phyloP scores from a whole-genome alignment of 1,140 invertebrate genomes.

The Drosophila kohkoa region DNA sequence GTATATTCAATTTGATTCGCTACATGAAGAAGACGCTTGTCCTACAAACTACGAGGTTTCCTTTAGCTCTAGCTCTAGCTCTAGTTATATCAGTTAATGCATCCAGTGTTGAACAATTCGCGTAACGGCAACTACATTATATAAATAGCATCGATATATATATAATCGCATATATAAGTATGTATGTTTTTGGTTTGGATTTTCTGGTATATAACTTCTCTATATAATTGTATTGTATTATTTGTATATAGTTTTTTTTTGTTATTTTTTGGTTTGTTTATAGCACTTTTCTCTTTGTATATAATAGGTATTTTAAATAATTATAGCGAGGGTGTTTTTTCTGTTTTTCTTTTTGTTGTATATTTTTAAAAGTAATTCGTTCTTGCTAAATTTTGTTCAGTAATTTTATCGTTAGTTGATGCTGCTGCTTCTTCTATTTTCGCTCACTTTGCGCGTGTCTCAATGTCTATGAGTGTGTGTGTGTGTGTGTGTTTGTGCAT shows the following conservation, averaged over 20 bases:
- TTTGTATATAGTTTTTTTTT: constrained; percentile 22
- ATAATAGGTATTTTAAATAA: constrained; percentile 22
- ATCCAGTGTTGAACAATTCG: constrained; percentile 63
- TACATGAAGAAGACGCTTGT: constrained; percentile 65
- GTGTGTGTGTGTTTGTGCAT: constrained; percentile 26
- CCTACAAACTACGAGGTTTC: constrained; percentile 81
- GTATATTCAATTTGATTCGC: constrained; percentile 68
- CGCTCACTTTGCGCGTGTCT: constrained; percentile 1
- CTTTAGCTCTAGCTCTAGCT: constrained; percentile 77
- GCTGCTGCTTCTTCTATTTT: constrained; percentile 6
- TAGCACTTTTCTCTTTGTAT: constrained; percentile 57
- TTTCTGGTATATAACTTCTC: constrained; percentile 42
- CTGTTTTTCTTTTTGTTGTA: constrained; percentile 42
- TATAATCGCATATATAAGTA: constrained; percentile 7
- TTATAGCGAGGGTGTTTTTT: constrained; percentile 40
- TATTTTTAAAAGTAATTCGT: constrained; percentile 77
- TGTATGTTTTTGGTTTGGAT: constrained; percentile 14
- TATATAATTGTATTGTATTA: constrained; percentile 30
- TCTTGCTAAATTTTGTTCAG: constrained; percentile 45
- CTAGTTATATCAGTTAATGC: constrained; percentile 59
- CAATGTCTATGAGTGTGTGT: constrained; percentile 20
- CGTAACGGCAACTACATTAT: constrained; percentile 71
- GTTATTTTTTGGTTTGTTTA: neutral
- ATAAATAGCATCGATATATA: constrained; percentile 42
- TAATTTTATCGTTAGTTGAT: constrained; percentile 29